A percentile compares a stretch with the other conserved stretches of the same genome.
These are phyloP conservation scores for Megalopta genalis DNA, from an alignment of 1,140 invertebrate species.

Conservation along the genomic window DNA sequence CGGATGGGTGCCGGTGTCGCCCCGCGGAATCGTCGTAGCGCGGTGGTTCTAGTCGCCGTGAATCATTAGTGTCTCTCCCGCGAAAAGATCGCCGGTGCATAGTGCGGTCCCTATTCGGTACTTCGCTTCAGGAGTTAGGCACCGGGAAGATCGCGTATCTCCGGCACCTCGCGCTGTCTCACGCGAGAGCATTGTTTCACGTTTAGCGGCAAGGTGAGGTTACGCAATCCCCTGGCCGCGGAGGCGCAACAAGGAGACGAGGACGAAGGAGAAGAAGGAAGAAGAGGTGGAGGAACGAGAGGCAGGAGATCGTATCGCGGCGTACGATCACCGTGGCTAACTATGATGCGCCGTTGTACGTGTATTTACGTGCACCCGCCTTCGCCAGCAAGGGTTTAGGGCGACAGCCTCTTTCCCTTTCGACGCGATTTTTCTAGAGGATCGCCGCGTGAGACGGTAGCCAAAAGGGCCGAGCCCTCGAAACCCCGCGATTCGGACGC, in stretches of 20 bases:
- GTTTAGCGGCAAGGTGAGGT: slow-evolving; percentile 73
- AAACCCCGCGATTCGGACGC: no score
- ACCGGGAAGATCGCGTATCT: slow-evolving; percentile 64
- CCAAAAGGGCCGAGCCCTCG: no score
- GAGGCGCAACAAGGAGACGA: slow-evolving; percentile 35
- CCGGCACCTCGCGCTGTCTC: slow-evolving; percentile 64
- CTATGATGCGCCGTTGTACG: slow-evolving; percentile 50
- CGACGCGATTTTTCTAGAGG: neutral
- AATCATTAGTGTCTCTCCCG: slow-evolving; percentile 44
- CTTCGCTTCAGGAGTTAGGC: slow-evolving; percentile 46
- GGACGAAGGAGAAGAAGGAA: neutral
- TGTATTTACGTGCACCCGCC: slow-evolving; percentile 23
- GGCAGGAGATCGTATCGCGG: slow-evolving; percentile 63
- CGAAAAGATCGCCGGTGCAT: slow-evolving; percentile 35
- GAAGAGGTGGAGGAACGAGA: neutral
- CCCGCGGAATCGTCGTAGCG: neutral
- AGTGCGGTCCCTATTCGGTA: slow-evolving; percentile 36
- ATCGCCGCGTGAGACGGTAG: neutral
- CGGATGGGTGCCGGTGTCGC: neutral
- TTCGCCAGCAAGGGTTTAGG: slow-evolving; percentile 2
- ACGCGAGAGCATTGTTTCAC: slow-evolving; percentile 72
- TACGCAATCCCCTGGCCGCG: slow-evolving; percentile 65
- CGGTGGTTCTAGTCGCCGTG: slow-evolving; percentile 9
- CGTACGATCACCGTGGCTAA: slow-evolving; percentile 59
- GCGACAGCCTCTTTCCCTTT: slow-evolving; percentile 8